These are phyloP conservation scores for Serripes groenlandicus DNA, from an alignment of 2,888 invertebrate genomes.

Conservation along the genomic window DNA sequence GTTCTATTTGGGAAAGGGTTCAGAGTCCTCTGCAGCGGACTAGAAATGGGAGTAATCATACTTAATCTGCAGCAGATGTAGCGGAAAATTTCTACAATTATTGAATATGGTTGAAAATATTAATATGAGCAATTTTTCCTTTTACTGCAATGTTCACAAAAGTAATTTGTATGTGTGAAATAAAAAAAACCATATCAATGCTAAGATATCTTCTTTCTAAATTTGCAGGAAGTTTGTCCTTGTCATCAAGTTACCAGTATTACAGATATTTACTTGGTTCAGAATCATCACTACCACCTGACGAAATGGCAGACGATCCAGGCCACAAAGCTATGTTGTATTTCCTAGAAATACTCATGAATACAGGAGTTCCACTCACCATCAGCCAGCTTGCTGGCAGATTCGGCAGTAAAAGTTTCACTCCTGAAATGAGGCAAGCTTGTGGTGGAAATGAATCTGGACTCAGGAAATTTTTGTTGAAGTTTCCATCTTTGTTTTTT, in stretches of 20 bases:
- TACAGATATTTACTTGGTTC: slow-evolving; percentile 46
- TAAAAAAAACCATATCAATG: no score
- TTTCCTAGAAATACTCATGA: slow-evolving; percentile 99
- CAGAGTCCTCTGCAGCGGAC: no score
- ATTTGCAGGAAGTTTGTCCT: slow-evolving; percentile 13
- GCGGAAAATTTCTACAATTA: no score
- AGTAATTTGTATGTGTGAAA: no score
- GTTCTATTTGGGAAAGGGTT: no score
- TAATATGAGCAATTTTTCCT: no score
- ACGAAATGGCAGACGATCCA: slow-evolving; percentile 85
- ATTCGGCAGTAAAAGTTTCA: slow-evolving; percentile 99
- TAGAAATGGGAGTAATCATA: no score
- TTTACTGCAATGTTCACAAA: no score
- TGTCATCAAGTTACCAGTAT: slow-evolving; percentile 19
- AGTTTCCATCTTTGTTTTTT: slow-evolving; percentile 98
- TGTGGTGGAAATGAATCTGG: slow-evolving; percentile 96
- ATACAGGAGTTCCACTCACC: slow-evolving; percentile 96
- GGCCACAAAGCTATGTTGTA: slow-evolving; percentile 91
- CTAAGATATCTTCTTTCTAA: no score
- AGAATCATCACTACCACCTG: slow-evolving; percentile 43
- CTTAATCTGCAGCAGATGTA: no score
- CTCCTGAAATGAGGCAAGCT: slow-evolving; percentile 95
- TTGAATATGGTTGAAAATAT: no score
- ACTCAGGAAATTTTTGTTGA: slow-evolving; percentile 97
- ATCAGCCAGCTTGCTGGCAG: slow-evolving; percentile 99